phyloP scores from a whole-genome alignment of 2,888 invertebrate genomes.

The Hirtodrosophila duncani region DNA sequence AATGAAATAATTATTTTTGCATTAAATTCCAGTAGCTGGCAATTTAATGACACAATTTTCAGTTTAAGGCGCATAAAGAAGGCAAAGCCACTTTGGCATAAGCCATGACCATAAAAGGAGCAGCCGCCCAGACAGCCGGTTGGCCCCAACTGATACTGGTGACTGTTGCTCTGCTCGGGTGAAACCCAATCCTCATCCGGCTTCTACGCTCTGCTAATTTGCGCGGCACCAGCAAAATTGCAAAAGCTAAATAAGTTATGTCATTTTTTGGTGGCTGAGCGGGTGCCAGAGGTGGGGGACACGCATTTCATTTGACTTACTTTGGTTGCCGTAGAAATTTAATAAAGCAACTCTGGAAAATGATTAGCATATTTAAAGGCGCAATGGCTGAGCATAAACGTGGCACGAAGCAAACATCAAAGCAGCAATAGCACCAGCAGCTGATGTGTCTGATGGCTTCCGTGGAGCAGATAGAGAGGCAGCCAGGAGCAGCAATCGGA shows the following conservation, averaged over 20 bases:
- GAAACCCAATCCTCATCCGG: slow-evolving; percentile 1
- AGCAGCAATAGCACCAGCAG: slow-evolving; percentile 16
- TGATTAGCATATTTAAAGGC: slow-evolving; percentile 66
- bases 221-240: slow-evolving; percentile 29
- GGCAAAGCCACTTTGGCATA: slow-evolving; percentile 20
- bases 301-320: slow-evolving; percentile 45
- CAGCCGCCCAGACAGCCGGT: slow-evolving; percentile 1
- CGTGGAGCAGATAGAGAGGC: too few species aligned
- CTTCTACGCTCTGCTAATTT: slow-evolving; percentile 58
- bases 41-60: slow-evolving; percentile 42
- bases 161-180: too few species aligned
- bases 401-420: slow-evolving; percentile 21
- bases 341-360: slow-evolving; percentile 59
- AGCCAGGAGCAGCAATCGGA: slow-evolving; percentile 20
- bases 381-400: slow-evolving; percentile 36
- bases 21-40: slow-evolving; percentile 38
- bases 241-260: slow-evolving; percentile 58
- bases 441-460: slow-evolving; percentile 30
- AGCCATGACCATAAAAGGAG: slow-evolving; percentile 29
- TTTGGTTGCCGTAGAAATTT: slow-evolving; percentile 59
- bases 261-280: slow-evolving; percentile 30
- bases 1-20: slow-evolving; percentile 43
- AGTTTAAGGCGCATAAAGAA: slow-evolving; percentile 45
- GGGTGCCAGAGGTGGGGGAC: slow-evolving; percentile 1
- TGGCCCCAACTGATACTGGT: too few species aligned